Evolutionary conservation across 2,113 vertebrate genomes (phyloP).

Genomic region (Callocephalon fimbriatum): DNA sequence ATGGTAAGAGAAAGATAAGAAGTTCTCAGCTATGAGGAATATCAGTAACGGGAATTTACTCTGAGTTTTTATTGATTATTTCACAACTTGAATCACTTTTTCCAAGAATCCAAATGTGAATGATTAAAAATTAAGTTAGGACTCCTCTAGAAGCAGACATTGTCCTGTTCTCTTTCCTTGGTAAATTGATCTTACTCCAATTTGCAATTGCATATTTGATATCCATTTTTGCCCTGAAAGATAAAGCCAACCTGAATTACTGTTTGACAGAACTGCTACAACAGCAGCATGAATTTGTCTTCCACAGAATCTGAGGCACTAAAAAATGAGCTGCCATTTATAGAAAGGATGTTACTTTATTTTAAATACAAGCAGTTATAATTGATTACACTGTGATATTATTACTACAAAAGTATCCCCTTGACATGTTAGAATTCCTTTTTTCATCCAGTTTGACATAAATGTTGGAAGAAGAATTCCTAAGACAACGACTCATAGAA

Average conservation of each 20-base stretch:
- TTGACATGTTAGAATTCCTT: neutral
- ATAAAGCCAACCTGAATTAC: neutral
- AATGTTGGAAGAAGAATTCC: neutral
- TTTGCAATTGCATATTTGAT: neutral
- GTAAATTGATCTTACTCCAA: neutral
- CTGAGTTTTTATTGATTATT: neutral
- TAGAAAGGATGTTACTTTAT: neutral
- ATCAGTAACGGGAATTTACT: neutral
- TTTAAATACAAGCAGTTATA: neutral
- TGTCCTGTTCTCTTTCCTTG: neutral
- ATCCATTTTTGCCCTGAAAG: neutral
- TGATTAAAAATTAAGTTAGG: neutral
- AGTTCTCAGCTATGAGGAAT: slow-evolving; percentile 8
- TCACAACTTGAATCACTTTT: neutral
- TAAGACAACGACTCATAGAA: neutral
- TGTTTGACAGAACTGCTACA: neutral
- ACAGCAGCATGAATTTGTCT: neutral
- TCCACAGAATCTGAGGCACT: neutral
- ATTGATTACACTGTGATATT: neutral
- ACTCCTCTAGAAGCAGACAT: neutral
- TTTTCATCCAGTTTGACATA: neutral
- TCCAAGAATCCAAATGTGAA: neutral
- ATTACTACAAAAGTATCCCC: neutral
- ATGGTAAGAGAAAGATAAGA: neutral
- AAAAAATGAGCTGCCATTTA: neutral